These are phyloP conservation scores for Calephelis virginiensis DNA, from an alignment of 1,140 invertebrate species.

Conservation along the genomic window DNA sequence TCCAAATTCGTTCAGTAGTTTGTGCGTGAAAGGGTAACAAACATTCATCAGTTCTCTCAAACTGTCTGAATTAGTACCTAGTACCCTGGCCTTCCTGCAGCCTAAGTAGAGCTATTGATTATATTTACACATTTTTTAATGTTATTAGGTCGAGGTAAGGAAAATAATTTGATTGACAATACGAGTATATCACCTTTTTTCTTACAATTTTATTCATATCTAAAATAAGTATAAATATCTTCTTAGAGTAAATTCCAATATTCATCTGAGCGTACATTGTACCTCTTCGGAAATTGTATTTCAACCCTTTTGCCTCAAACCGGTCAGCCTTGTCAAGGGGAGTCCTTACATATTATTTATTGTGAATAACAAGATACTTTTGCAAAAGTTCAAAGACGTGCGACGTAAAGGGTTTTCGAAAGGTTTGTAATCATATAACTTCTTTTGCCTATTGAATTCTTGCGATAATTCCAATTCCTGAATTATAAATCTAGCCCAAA, in stretches of 20 bases:
- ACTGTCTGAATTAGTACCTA: no score
- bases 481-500: no score
- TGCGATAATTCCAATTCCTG: no score
- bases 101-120: no score
- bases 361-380: neutral
- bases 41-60: no score
- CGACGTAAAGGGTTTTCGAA: neutral
- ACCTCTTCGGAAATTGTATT: conserved; percentile 2
- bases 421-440: neutral
- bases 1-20: no score
- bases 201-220: neutral
- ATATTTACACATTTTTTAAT: no score
- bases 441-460: no score
- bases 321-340: neutral
- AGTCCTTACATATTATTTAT: neutral
- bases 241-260: neutral
- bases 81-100: no score
- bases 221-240: neutral
- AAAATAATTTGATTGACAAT: no score
- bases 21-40: no score
- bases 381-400: neutral
- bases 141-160: no score
- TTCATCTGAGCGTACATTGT: neutral
- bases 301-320: neutral
- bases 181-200: neutral